Evolutionary conservation across 2,113 vertebrate species (phyloP), one percentile per base, ranked within the genome.

Genomic region (Riparia riparia): DNA sequence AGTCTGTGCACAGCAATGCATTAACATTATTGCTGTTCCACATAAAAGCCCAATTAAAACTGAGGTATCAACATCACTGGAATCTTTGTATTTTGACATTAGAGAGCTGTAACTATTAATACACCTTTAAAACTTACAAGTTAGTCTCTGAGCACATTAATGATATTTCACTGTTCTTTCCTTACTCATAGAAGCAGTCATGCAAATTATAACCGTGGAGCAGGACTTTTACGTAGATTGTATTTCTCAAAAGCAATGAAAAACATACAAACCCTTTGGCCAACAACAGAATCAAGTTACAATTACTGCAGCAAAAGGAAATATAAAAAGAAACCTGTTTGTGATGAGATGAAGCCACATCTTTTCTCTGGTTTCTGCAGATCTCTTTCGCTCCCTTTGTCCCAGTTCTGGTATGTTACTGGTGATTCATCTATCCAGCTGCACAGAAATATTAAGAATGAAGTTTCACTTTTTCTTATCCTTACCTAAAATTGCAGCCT

Each of bases 391-490:
- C 54, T 87, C 60, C 58, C 93, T 60, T 96, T 95, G 54, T 98
- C 98, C 99, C 99, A 99, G 93, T 99, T 99, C 91, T 98, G 97
- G 89, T 98, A 99, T 5, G 96, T 97, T 69, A 99, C 17, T 11
- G 96, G 96, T 14, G 98, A 98, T 47, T 97, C 98, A 95, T 99
- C 99, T 74, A 73, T 97, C 99, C 99, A 99, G 26, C 99, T 99
- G 96, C 31, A 94, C 53, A 94, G 87, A 98, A 96, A 97, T 15
- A 26, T 86, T 66, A 86, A 88, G 84, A 68, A 80, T n/a, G 34
- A 93, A 83, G 17, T 54, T 73, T 82, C 21, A 53, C 8, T 39
- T 93, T 65, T 60, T 74, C 65, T 17, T 89, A 25, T 68, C 32
- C 49, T 42, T 44, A 82, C 31, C 25, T 74, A 82, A 83, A 91